These are phyloP conservation scores for Xenotilapia leptura DNA, from an alignment of 2,113 vertebrate genomes.

Conservation along the genomic window DNA sequence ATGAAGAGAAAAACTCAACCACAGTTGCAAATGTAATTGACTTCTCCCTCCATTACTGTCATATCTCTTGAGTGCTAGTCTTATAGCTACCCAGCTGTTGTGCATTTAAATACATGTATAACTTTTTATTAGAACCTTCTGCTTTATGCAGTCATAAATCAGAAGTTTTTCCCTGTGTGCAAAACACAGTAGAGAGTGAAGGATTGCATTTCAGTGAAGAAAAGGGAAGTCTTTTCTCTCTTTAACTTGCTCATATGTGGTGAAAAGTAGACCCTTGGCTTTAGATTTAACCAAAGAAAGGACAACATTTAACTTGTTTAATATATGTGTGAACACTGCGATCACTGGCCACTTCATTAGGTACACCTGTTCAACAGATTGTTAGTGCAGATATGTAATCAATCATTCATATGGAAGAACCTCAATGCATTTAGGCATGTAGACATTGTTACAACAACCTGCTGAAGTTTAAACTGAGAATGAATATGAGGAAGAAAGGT, in stretches of 20 bases:
- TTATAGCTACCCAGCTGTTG: not conserved
- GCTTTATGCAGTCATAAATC: not conserved
- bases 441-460: not conserved
- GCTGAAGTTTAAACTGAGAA: not conserved
- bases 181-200: not conserved
- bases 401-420: not conserved
- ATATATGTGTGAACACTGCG: not conserved
- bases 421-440: not conserved
- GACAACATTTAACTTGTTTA: not conserved
- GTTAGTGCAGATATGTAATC: not conserved
- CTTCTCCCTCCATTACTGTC: not conserved
- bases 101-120: not conserved
- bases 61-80: not conserved
- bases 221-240: not conserved
- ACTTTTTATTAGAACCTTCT: not conserved
- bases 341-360: not conserved
- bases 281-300: not conserved
- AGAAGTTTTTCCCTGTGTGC: not conserved
- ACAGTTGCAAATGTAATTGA: not conserved
- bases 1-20: not conserved
- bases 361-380: not conserved
- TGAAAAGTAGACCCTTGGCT: not conserved
- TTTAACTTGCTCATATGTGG: not conserved
- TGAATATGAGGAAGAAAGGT: not conserved
- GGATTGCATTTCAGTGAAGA: not conserved